These are phyloP conservation scores for Caenorhabditis brenneri DNA, from an alignment of 1,140 invertebrate species.

Conservation along the genomic window DNA sequence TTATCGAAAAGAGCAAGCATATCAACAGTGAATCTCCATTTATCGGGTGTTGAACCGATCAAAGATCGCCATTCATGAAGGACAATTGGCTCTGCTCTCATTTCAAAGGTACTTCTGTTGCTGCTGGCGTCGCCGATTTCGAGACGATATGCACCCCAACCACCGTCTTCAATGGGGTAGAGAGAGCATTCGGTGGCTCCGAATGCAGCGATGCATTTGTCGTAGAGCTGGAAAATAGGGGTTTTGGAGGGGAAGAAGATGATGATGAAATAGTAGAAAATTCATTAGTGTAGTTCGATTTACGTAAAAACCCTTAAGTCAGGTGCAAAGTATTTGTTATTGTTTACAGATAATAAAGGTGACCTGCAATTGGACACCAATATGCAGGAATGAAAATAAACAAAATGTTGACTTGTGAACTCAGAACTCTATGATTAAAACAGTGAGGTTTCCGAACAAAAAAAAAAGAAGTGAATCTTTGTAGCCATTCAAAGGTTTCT, in stretches of 20 bases:
- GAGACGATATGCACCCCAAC: background rate
- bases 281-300: background rate
- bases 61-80: conserved; percentile 13
- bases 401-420: no score
- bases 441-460: no score
- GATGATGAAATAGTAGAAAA: no score
- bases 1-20: background rate
- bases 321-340: no score
- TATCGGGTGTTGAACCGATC: background rate
- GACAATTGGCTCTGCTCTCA: background rate
- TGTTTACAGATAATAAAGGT: background rate
- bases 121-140: conserved; percentile 19
- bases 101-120: background rate
- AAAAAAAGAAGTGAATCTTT: no score
- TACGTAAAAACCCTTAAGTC: no score
- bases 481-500: no score
- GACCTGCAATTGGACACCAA: no score
- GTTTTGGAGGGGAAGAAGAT: no score
- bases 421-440: no score
- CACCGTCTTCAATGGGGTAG: background rate
- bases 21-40: conserved; percentile 23
- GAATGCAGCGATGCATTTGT: background rate
- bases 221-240: conserved; percentile 7
- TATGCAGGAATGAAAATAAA: no score
- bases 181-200: background rate